Conservation (phyloP, 2,888 invertebrate species). For the Tetranychus truncatus region DNA sequence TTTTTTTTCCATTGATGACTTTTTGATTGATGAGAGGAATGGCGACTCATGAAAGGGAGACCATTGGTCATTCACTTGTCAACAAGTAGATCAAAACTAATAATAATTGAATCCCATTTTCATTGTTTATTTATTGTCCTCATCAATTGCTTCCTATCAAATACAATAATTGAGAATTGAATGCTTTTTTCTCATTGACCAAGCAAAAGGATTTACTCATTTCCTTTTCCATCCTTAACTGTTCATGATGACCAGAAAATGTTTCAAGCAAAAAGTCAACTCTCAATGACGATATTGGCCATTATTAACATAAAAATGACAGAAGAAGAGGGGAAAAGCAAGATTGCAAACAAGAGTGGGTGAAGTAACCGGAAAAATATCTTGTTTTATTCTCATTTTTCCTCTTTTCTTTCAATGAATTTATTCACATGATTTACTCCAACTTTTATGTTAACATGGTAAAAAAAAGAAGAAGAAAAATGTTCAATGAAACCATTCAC, state of each 20-base stretch:
- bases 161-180: neutral
- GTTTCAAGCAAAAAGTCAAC: neutral
- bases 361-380: neutral
- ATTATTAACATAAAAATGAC: neutral
- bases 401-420: neutral
- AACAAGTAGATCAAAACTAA: neutral
- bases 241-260: neutral
- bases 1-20: neutral
- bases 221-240: neutral
- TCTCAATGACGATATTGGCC: neutral
- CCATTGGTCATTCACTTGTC: neutral
- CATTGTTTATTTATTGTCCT: neutral
- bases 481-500: no score
- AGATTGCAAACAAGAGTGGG: no score
- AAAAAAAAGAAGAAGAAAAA: no score
- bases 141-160: neutral
- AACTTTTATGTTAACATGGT: no score
- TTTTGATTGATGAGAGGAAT: neutral
- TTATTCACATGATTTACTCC: no score
- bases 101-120: neutral
- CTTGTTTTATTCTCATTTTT: neutral
- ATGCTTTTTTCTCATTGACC: neutral
- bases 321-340: neutral
- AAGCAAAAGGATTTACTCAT: neutral
- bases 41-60: neutral